Evolutionary conservation across 2,113 vertebrate species (phyloP).

Genomic region (Microtus montanus): DNA sequence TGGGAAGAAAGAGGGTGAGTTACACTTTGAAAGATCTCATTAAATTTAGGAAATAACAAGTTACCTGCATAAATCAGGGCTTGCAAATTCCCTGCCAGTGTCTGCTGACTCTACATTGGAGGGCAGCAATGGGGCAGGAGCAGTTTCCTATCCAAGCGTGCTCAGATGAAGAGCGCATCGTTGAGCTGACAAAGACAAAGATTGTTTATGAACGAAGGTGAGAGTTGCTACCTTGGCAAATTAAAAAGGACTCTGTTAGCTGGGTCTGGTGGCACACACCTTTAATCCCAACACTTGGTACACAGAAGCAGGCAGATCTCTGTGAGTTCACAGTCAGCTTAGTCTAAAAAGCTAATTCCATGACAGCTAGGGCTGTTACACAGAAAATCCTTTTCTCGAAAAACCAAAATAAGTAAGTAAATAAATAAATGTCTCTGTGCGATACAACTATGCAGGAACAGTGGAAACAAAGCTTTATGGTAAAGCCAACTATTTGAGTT

Average conservation of each 20-base stretch:
- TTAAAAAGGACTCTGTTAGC: neutral
- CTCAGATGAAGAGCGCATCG: neutral
- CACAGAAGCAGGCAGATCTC: neutral
- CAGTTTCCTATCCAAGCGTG: neutral
- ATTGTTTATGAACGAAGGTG: neutral
- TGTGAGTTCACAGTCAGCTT: neutral
- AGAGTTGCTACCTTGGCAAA: neutral
- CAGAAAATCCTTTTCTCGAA: neutral
- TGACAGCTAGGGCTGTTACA: neutral
- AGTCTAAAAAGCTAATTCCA: neutral
- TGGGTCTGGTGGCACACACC: neutral
- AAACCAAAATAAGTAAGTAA: neutral
- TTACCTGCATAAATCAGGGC: neutral
- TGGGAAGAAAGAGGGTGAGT: conserved; percentile 50
- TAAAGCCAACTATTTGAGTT: neutral
- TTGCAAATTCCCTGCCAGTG: neutral
- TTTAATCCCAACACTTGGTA: neutral
- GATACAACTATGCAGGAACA: neutral
- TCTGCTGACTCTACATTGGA: neutral
- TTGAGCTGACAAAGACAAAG: neutral
- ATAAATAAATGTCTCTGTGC: neutral
- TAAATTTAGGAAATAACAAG: conserved; percentile 55
- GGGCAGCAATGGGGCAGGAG: neutral
- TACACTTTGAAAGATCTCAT: conserved; percentile 46
- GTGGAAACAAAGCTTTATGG: conserved; percentile 19